Percentiles rank a stretch among this genome's conserved stretches.
Evolutionary conservation across 2,797 vertebrate species (phyloP).

Genomic region (Gymnocypris eckloni): DNA sequence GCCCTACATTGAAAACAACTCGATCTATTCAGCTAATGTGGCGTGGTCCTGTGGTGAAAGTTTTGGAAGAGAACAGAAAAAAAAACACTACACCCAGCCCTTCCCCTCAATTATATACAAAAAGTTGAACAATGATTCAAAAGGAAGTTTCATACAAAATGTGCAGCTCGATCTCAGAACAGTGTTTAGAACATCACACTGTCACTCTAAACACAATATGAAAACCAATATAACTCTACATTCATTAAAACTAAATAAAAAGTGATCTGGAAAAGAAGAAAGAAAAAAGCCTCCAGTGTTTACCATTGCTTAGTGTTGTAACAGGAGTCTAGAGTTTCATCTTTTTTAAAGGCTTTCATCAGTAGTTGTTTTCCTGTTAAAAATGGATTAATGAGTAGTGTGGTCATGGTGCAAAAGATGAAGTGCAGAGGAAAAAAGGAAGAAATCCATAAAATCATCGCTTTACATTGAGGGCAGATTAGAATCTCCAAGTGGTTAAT

Average conservation of each 20-base stretch:
- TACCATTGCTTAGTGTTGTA: slow-evolving; percentile 77
- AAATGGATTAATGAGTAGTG: slow-evolving; percentile 48
- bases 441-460: slow-evolving; percentile 16
- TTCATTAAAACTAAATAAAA: slow-evolving; percentile 72
- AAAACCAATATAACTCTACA: slow-evolving; percentile 69
- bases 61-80: neutral
- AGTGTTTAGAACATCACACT: slow-evolving; percentile 70
- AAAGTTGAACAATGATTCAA: slow-evolving; percentile 35
- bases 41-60: neutral
- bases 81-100: slow-evolving; percentile 19
- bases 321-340: slow-evolving; percentile 68
- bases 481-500: slow-evolving; percentile 20
- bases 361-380: slow-evolving; percentile 74
- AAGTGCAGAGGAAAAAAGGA: slow-evolving; percentile 34
- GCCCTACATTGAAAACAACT: slow-evolving; percentile 21
- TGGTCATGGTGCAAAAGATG: slow-evolving; percentile 52
- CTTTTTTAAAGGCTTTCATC: slow-evolving; percentile 65
- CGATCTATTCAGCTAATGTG: slow-evolving; percentile 25
- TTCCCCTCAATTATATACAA: neutral
- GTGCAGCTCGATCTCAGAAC: slow-evolving; percentile 70
- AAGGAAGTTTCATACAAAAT: slow-evolving; percentile 30
- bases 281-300: slow-evolving; percentile 81
- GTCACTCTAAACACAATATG: slow-evolving; percentile 65
- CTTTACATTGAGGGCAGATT: slow-evolving; percentile 12
- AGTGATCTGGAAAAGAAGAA: slow-evolving; percentile 54